Percentiles rank a stretch among this genome's conserved stretches.
phyloP scores from a whole-genome alignment of 2,113 vertebrate species.

The Dasyurus viverrinus region DNA sequence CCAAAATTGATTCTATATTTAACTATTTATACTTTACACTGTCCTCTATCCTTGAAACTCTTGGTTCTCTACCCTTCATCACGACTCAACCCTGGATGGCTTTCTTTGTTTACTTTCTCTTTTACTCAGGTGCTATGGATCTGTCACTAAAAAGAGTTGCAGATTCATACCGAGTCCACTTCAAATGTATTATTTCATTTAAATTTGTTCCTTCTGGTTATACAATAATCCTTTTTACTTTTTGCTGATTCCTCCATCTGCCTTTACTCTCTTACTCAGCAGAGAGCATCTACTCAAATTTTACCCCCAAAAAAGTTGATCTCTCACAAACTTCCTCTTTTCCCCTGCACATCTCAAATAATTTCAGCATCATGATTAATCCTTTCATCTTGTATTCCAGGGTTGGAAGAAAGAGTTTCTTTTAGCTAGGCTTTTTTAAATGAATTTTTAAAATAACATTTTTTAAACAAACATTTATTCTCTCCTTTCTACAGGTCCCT shows the following conservation, averaged over 20 bases:
- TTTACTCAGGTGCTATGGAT: background rate
- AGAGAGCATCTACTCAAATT: background rate
- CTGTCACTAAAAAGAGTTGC: background rate
- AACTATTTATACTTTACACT: background rate
- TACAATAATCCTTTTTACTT: background rate
- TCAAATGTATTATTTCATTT: background rate
- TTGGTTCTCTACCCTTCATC: background rate
- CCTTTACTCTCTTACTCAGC: background rate
- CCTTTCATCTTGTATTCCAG: background rate
- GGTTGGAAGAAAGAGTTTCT: background rate
- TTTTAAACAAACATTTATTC: background rate
- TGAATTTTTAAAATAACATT: background rate
- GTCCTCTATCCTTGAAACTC: background rate
- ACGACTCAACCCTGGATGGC: background rate
- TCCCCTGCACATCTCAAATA: background rate
- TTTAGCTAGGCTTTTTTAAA: background rate
- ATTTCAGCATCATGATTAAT: background rate
- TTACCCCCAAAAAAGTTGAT: background rate
- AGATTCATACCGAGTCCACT: background rate
- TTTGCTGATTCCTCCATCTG: background rate
- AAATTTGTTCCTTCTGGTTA: background rate
- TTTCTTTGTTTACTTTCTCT: background rate
- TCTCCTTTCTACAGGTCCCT: background rate
- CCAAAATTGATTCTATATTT: background rate
- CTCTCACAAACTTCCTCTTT: background rate